Conservation (phyloP, 37 sponge, comb jelly and placozoan species). For the Hexactinellida sp. region DNA sequence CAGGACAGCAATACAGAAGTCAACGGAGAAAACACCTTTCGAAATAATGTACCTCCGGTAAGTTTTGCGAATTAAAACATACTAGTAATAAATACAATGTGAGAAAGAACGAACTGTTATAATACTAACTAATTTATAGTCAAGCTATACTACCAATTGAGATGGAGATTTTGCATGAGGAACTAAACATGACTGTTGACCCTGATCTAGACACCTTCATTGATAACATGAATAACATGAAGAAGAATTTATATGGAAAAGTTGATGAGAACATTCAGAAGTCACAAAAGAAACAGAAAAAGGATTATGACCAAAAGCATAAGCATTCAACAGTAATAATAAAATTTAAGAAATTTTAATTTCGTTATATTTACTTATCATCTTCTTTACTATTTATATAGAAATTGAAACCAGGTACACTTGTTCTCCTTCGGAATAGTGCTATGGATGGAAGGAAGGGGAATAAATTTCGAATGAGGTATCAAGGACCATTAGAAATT, state of each 20-base stretch:
- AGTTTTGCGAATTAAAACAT: not conserved
- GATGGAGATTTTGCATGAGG: slow-evolving; percentile 1
- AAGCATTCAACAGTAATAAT: not conserved
- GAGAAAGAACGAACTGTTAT: not conserved
- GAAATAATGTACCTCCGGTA: slow-evolving; percentile 16
- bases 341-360: not conserved
- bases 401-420: not conserved
- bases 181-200: not conserved
- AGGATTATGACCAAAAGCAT: slow-evolving; percentile 18
- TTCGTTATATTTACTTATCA: not conserved
- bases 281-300: slow-evolving; percentile 3
- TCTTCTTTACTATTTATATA: not conserved
- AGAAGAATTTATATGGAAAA: slow-evolving; percentile 6
- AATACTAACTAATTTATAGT: not conserved
- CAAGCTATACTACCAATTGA: slow-evolving; percentile 17
- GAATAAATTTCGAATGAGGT: slow-evolving; percentile 19
- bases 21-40: slow-evolving; percentile 9
- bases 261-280: slow-evolving; percentile 10
- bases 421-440: slow-evolving; percentile 20
- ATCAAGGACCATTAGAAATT: slow-evolving; percentile 15
- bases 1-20: slow-evolving; percentile 14
- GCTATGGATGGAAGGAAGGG: slow-evolving; percentile 26
- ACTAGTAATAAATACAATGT: too few species aligned
- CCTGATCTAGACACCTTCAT: not conserved
- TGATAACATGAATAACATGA: not conserved